Conservation (phyloP, 35 echinoderm and acorn worm species). For the Stichopus chloronotus region DNA sequence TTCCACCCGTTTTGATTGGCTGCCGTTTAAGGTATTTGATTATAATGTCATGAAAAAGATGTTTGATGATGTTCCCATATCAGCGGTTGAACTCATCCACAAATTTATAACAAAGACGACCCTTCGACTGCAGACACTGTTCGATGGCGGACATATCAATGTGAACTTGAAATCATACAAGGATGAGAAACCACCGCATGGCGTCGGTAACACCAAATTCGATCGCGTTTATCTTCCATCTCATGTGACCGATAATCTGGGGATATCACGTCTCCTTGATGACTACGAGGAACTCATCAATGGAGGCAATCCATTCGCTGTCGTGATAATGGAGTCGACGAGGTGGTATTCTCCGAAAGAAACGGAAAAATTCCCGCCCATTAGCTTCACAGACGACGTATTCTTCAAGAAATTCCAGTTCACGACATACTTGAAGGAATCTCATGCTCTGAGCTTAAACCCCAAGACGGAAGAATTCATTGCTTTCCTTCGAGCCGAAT, state of each 20-base stretch:
- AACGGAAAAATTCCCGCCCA: background rate
- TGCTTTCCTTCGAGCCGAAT: slow-evolving; percentile 22
- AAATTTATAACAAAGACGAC: slow-evolving; percentile 1
- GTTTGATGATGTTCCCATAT: background rate
- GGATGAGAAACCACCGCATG: background rate
- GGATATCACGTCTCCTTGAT: slow-evolving; percentile 22
- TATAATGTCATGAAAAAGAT: background rate
- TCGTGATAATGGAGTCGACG: slow-evolving; percentile 13
- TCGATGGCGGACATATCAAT: slow-evolving; percentile 2
- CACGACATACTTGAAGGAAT: slow-evolving; percentile 21
- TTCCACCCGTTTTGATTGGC: slow-evolving; percentile 32
- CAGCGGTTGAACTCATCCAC: slow-evolving; percentile 34
- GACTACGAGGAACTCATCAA: background rate
- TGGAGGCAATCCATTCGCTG: background rate
- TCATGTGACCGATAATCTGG: background rate
- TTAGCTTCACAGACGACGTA: background rate
- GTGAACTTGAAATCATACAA: background rate
- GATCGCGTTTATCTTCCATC: slow-evolving; percentile 16
- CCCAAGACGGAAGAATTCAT: slow-evolving; percentile 4
- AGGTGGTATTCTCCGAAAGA: slow-evolving; percentile 1
- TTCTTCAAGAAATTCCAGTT: background rate
- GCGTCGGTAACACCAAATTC: background rate
- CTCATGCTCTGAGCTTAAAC: background rate
- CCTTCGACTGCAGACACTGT: slow-evolving; percentile 1
- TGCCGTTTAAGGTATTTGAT: slow-evolving; percentile 48